phyloP scores from a whole-genome alignment of 2,113 vertebrate genomes.

The Toxostoma redivivum region DNA sequence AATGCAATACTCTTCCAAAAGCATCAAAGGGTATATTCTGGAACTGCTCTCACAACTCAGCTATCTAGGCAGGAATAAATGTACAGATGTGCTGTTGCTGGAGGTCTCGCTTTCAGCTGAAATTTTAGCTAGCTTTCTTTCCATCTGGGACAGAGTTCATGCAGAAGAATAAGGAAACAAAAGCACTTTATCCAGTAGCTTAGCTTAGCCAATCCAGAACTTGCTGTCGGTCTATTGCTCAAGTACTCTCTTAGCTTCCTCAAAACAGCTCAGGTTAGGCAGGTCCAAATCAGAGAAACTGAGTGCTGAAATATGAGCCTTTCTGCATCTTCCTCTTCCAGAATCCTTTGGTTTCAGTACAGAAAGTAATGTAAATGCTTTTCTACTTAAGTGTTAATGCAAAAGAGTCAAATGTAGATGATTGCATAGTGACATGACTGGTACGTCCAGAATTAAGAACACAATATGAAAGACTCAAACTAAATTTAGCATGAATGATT shows the following conservation, averaged over 20 bases:
- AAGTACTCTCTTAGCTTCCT: background rate
- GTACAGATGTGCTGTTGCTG: background rate
- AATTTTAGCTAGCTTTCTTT: background rate
- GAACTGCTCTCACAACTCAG: background rate
- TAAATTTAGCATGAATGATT: background rate
- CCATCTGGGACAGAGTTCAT: background rate
- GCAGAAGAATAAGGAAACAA: constrained; percentile 32
- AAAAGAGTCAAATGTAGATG: background rate
- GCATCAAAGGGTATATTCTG: background rate
- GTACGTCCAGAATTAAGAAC: background rate
- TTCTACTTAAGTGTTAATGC: background rate
- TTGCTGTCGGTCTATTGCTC: background rate
- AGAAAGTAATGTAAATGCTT: background rate
- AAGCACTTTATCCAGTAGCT: constrained; percentile 27
- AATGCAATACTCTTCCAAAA: background rate
- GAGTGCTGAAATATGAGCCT: background rate
- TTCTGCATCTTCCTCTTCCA: background rate
- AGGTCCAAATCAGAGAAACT: background rate
- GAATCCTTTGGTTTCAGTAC: background rate
- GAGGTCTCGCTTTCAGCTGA: background rate
- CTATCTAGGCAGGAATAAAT: background rate
- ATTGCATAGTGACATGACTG: background rate
- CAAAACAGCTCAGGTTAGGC: background rate
- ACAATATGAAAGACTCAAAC: background rate
- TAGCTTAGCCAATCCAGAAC: background rate